Conservation (phyloP, 2,888 invertebrate genomes). For the Encarsia formosa region DNA sequence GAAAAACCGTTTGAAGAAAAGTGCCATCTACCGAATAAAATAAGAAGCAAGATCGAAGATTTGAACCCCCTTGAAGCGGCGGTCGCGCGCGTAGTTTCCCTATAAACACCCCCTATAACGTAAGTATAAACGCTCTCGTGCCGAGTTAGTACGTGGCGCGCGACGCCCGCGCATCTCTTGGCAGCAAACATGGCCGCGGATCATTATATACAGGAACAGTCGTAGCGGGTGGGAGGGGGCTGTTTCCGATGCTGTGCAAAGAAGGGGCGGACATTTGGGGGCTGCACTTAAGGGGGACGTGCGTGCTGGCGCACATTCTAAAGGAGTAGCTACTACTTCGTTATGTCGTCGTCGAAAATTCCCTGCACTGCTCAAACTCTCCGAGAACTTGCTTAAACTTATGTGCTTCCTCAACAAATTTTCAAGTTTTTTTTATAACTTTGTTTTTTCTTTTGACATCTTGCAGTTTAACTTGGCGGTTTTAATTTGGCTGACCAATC, state of each 20-base stretch:
- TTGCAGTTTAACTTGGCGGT: no score
- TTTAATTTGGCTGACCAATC: no score
- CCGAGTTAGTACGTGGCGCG: constrained; percentile 41
- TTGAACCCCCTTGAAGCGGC: no score
- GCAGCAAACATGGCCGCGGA: constrained; percentile 27
- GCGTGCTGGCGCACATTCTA: not conserved
- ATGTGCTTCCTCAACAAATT: no score
- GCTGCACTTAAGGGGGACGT: constrained; percentile 15
- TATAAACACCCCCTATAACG: constrained; percentile 36
- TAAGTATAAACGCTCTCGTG: constrained; percentile 35
- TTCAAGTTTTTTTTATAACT: no score
- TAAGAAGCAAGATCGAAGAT: constrained; percentile 35
- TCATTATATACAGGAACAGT: constrained; percentile 15
- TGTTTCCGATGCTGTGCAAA: not conserved
- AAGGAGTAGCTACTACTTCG: no score
- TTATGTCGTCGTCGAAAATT: no score
- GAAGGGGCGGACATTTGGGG: constrained; percentile 20
- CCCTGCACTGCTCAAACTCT: no score
- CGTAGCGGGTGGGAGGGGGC: constrained; percentile 14
- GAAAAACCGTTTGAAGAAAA: constrained; percentile 3
- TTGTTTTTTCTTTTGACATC: no score
- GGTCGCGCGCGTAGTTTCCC: constrained; percentile 40
- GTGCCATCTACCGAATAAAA: constrained; percentile 43
- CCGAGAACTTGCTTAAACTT: no score
- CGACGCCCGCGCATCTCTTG: constrained; percentile 42